A percentile compares a stretch with the other conserved stretches of the same genome.
Conservation (phyloP, 2,888 invertebrate species). For the Sarcophaga rosellei region DNA sequence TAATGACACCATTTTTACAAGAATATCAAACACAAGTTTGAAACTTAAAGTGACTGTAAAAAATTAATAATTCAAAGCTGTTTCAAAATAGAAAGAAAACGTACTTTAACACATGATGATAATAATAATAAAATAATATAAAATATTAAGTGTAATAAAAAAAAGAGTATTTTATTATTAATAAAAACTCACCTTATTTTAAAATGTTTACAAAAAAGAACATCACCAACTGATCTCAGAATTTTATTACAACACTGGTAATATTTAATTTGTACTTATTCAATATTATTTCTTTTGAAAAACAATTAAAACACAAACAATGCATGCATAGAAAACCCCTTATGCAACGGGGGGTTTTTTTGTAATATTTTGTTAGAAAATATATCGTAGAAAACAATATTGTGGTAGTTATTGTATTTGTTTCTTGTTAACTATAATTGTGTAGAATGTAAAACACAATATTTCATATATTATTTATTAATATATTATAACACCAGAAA, state of each 20-base stretch:
- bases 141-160: no score
- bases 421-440: conserved; percentile 44
- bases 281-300: conserved; percentile 2
- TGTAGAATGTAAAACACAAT: not conserved
- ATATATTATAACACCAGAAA: conserved; percentile 40
- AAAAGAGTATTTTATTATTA: no score
- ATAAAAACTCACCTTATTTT: no score
- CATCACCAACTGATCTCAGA: no score
- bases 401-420: conserved; percentile 37
- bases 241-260: not conserved
- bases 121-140: no score
- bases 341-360: conserved; percentile 53
- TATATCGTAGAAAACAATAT: not conserved
- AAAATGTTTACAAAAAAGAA: no score
- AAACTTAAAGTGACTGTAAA: no score
- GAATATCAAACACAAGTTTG: no score
- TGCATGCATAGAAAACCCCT: conserved; percentile 14
- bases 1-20: no score
- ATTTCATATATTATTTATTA: not conserved
- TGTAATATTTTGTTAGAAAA: not conserved
- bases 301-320: not conserved
- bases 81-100: no score
- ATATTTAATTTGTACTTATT: conserved; percentile 4
- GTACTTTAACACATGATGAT: no score
- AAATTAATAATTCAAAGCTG: no score